Base-by-base conservation (phyloP, 2,797 vertebrate genomes). In the Chelmon rostratus region DNA sequence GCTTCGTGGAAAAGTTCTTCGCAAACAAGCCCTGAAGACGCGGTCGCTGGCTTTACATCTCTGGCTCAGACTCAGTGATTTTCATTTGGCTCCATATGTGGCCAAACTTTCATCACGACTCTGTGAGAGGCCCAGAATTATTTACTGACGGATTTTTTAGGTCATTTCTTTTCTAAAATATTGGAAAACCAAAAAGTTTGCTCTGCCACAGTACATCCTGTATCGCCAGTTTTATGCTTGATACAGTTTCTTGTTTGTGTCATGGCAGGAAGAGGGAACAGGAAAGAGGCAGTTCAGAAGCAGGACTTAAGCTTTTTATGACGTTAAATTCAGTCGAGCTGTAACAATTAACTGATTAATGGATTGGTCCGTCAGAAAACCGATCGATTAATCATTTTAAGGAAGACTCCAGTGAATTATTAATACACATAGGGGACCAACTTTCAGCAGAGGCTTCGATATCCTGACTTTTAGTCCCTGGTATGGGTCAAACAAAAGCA, bases 11-110 rank as follows among this genome's bases (percentile, higher is more conserved):
- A 52, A 38, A 40, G 72, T 79, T 78, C 78, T 54, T 59, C 56
- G 63, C 42, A 77, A 84, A 76, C 73, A 50, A 38, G 53, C 71
- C 66, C 85, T 63, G 31, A 83, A 69, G 63, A 83, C 1, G 4
- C 6, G 15, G 2, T 21, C 38, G 49, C 78, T 54, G 13, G 1
- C 19, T n/a, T 19, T 19, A 25, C n/a, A 59, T 35, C 61, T 44
- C 21, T 77, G 44, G 9, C 18, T 42, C 40, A 13, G 40, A 13
- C 40, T 42, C 40, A 42, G 40, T 52, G 47, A 83, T 76, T 58
- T 44, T 70, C 44, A 38, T 21, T 42, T 13, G 2, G 40, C 25
- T 44, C n/a, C 54, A 50, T 10, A 64, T 49, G 40, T 83, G 7
- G 52, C 47, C 47, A 71, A 53, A 63, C 67, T 33, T 81, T 84